Evolutionary conservation across 2,113 vertebrate species (phyloP).

Genomic region (Antigone vipio): DNA sequence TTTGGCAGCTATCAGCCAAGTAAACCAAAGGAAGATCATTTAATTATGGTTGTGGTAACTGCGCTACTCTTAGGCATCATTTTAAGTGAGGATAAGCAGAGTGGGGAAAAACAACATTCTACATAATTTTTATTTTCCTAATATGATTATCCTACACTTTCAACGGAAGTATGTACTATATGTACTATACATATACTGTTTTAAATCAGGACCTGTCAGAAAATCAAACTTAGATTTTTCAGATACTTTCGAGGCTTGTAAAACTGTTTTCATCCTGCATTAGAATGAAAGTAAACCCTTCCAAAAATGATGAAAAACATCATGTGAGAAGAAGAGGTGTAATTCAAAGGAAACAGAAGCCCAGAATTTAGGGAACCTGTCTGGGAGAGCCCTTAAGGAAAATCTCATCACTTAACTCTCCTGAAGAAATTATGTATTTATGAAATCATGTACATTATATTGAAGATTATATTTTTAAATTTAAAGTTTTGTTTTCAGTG

Average conservation of each 20-base stretch:
- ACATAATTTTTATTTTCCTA: neutral
- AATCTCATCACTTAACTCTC: neutral
- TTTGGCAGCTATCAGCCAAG: neutral
- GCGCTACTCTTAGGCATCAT: neutral
- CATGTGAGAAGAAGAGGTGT: neutral
- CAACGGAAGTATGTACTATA: neutral
- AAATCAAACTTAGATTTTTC: neutral
- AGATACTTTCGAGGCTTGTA: neutral
- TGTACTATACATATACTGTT: neutral
- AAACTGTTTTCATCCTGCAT: neutral
- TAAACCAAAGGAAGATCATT: neutral
- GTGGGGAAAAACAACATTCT: neutral
- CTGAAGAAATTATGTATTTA: neutral
- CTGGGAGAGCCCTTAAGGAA: neutral
- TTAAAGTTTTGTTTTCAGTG: neutral
- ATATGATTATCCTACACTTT: neutral
- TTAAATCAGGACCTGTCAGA: neutral
- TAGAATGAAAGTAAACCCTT: neutral
- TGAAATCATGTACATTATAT: neutral
- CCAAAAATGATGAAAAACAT: neutral
- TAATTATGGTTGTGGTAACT: neutral
- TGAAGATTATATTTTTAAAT: neutral
- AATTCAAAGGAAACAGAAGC: neutral
- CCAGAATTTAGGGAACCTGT: neutral
- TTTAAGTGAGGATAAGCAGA: neutral